Evolutionary conservation across 2,113 vertebrate genomes (phyloP).

Genomic region (Ammodytes dubius): DNA sequence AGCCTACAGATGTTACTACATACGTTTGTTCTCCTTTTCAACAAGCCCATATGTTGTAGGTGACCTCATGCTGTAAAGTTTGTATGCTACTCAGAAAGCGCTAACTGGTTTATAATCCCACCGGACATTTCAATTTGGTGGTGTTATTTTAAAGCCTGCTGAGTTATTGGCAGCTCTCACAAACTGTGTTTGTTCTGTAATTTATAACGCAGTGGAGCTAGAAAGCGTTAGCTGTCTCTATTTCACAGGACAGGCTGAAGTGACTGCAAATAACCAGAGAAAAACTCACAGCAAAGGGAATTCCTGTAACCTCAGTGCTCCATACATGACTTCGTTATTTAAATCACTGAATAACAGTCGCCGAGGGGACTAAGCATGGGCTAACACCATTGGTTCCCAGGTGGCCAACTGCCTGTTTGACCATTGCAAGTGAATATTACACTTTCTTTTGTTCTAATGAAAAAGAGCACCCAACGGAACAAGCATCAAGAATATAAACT

Average conservation of each 20-base stretch:
- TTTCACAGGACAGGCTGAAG: not conserved
- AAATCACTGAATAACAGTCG: not conserved
- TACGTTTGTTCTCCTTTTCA: not conserved
- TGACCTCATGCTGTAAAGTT: not conserved
- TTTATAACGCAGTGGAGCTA: not conserved
- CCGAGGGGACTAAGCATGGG: not conserved
- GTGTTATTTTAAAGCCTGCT: not conserved
- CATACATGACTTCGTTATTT: not conserved
- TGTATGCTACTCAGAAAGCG: not conserved
- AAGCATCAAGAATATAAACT: not conserved
- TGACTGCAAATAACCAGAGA: not conserved
- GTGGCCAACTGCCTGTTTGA: not conserved
- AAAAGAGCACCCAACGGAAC: not conserved
- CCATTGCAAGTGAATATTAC: not conserved
- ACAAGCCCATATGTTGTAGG: not conserved
- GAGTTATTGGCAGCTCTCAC: not conserved
- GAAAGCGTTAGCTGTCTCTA: not conserved
- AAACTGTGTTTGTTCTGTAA: not conserved
- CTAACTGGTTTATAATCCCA: not conserved
- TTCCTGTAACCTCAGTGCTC: not conserved
- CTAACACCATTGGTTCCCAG: not conserved
- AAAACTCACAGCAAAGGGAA: not conserved
- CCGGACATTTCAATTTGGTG: not conserved
- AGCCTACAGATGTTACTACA: not conserved
- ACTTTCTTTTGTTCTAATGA: too few species aligned